phyloP scores from a whole-genome alignment of 2,797 vertebrate genomes.

The Lates japonicus region DNA sequence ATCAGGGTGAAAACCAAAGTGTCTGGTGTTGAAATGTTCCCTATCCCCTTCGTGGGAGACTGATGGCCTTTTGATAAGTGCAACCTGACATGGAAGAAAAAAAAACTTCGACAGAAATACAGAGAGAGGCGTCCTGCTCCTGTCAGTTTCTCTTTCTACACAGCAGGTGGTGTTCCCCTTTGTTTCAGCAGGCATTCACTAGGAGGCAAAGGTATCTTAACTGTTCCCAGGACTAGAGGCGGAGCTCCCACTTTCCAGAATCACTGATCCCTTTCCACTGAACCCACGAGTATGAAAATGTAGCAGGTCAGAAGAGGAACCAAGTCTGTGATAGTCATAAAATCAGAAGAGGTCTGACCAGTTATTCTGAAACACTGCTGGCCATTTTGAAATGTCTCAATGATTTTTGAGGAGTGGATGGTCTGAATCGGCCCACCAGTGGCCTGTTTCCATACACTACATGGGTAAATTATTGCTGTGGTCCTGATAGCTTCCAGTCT shows the following conservation, averaged over 20 bases:
- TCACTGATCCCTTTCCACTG: constrained; percentile 10
- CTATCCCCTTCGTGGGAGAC: neutral
- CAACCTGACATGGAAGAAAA: constrained; percentile 22
- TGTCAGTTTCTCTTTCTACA: constrained; percentile 15
- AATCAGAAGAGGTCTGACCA: constrained; percentile 3
- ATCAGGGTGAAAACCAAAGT: constrained; percentile 37
- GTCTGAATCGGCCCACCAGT: constrained; percentile 61
- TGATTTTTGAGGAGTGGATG: constrained; percentile 23
- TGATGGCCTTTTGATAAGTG: constrained; percentile 2
- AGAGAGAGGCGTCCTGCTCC: constrained; percentile 23
- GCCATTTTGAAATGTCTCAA: constrained; percentile 25
- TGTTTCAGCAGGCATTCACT: constrained; percentile 59
- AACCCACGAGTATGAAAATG: constrained; percentile 29
- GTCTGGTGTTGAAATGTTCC: constrained; percentile 42
- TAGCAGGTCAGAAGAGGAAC: constrained; percentile 12
- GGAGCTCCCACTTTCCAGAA: constrained; percentile 31
- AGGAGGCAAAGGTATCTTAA: constrained; percentile 23
- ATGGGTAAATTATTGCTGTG: constrained; percentile 74
- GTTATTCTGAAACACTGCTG: constrained; percentile 18
- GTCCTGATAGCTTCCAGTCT: constrained; percentile 61
- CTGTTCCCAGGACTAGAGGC: constrained; percentile 40
- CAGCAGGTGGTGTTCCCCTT: neutral
- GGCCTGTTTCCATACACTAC: constrained; percentile 38
- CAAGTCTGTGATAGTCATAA: constrained; percentile 45
- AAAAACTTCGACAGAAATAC: constrained; percentile 23